Conservation (phyloP, 1,140 invertebrate genomes). For the Tetragnatha versicolor region DNA sequence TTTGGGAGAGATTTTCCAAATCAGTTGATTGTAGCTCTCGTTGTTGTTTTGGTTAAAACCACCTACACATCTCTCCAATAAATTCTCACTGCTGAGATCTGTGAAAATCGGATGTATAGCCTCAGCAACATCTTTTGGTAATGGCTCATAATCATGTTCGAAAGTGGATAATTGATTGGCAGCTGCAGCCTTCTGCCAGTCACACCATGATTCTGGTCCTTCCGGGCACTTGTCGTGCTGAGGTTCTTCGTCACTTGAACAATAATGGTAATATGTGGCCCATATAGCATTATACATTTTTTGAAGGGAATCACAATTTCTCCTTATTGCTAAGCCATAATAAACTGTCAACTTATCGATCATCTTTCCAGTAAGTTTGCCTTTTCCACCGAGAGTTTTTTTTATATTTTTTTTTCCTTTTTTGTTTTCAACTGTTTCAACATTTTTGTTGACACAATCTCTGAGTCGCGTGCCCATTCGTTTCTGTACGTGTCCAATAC, state of each 20-base stretch:
- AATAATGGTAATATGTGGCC: not conserved
- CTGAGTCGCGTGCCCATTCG: not conserved
- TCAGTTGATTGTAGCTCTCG: no score
- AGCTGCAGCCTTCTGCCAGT: not conserved
- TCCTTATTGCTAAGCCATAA: not conserved
- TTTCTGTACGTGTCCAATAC: not conserved
- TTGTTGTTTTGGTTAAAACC: constrained; percentile 1
- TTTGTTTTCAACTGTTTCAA: no score
- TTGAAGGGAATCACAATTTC: not conserved
- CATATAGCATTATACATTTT: no score
- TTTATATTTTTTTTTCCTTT: no score
- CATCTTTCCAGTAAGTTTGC: not conserved
- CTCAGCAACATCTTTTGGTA: not conserved
- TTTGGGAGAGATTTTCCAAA: no score
- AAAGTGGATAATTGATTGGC: not conserved
- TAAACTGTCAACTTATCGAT: not conserved
- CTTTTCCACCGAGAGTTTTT: not conserved
- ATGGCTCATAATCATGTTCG: not conserved
- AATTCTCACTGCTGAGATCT: not conserved
- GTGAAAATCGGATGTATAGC: not conserved
- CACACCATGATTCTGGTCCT: not conserved
- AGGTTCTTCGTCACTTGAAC: not conserved
- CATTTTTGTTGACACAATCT: no score
- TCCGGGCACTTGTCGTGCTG: not conserved
- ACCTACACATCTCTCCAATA: not conserved